Evolutionary conservation across 2,113 vertebrate species (phyloP).

Genomic region (Penelope pileata): DNA sequence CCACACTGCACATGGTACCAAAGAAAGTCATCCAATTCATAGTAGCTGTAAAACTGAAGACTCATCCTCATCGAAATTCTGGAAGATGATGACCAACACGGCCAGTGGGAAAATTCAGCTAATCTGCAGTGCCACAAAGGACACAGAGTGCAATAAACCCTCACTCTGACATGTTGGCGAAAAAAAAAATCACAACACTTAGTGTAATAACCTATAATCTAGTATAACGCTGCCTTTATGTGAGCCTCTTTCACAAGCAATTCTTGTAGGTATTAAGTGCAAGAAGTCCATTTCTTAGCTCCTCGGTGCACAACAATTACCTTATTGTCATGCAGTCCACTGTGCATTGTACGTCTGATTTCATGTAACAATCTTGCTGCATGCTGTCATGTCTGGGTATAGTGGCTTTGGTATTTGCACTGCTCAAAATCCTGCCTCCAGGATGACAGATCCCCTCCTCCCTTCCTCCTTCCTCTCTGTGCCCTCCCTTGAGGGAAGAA

Average conservation of each 20-base stretch:
- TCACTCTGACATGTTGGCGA: background rate
- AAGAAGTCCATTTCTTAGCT: slow-evolving; percentile 27
- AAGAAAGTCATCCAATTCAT: background rate
- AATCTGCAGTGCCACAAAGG: background rate
- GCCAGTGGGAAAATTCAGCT: background rate
- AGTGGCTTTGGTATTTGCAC: background rate
- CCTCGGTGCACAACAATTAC: slow-evolving; percentile 11
- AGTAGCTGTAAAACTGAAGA: background rate
- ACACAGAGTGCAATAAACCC: background rate
- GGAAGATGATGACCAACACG: background rate
- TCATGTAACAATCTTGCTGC: slow-evolving; percentile 12
- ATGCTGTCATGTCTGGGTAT: slow-evolving; percentile 50
- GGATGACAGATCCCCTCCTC: background rate
- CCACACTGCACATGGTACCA: accelerated
- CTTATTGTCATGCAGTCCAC: background rate
- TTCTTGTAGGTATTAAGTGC: background rate
- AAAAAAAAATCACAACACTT: background rate
- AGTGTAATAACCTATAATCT: background rate
- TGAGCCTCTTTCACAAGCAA: background rate
- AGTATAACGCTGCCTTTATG: slow-evolving; percentile 72
- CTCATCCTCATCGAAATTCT: background rate
- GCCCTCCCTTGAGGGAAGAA: background rate
- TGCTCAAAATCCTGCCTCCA: slow-evolving; percentile 34
- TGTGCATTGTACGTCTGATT: slow-evolving; percentile 21
- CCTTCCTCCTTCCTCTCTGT: background rate